These are phyloP conservation scores for Tor tambroides DNA, from an alignment of 2,113 vertebrate genomes.

Conservation along the genomic window DNA sequence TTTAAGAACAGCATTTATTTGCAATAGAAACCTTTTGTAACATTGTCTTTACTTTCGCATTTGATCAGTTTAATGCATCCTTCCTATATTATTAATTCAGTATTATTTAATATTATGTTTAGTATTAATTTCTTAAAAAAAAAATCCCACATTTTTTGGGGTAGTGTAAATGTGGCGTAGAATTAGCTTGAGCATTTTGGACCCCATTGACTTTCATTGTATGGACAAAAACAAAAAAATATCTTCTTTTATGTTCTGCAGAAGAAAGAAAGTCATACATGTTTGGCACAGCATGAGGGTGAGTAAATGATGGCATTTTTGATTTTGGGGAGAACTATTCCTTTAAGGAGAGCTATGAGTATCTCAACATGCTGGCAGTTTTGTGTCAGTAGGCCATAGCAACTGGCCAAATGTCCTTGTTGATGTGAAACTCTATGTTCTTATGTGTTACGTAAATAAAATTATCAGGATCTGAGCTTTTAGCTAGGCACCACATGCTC, in stretches of 20 bases:
- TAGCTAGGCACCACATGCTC: conserved; percentile 23
- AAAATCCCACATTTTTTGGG: not conserved
- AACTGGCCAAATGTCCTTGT: not conserved
- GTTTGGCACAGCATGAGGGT: not conserved
- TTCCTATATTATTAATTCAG: not conserved
- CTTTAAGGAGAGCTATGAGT: not conserved
- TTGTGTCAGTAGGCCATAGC: not conserved
- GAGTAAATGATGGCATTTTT: not conserved
- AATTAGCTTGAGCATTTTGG: not conserved
- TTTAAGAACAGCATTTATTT: too few species aligned
- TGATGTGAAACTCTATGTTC: not conserved
- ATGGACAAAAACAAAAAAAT: not conserved
- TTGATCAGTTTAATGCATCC: not conserved
- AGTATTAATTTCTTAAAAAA: not conserved
- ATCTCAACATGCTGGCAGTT: not conserved
- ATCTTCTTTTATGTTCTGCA: not conserved
- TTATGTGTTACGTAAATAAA: not conserved
- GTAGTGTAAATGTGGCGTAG: not conserved
- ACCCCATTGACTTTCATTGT: not conserved
- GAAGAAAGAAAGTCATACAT: too few species aligned
- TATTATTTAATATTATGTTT: too few species aligned
- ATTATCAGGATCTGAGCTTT: conserved; percentile 12
- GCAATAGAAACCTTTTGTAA: too few species aligned
- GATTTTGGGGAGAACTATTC: not conserved
- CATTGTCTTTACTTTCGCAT: not conserved